These are phyloP conservation scores for Plecturocebus donacophilus DNA, from an alignment of 2,113 vertebrate genomes.

Conservation along the genomic window DNA sequence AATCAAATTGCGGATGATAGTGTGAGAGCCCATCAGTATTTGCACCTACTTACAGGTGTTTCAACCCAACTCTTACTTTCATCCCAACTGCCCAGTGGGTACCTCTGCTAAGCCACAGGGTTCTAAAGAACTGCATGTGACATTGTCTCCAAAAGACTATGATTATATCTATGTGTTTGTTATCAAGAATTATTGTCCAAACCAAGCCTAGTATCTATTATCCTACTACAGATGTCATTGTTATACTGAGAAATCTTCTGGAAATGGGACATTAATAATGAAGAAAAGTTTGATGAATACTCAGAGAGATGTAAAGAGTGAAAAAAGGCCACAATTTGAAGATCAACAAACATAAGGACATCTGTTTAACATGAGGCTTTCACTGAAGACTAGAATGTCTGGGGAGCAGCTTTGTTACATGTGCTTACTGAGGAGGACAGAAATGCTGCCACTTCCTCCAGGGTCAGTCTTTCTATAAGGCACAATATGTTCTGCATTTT, in stretches of 20 bases:
- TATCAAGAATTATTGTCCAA: background rate
- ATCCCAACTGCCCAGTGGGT: rapidly evolving
- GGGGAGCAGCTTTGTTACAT: background rate
- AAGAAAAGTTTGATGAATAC: background rate
- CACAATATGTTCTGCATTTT: background rate
- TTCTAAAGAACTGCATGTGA: background rate
- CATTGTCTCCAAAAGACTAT: background rate
- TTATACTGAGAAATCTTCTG: background rate
- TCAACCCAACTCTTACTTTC: background rate
- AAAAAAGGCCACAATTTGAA: background rate
- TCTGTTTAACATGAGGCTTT: background rate
- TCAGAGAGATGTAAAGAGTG: background rate
- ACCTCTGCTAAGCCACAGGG: background rate
- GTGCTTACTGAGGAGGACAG: background rate
- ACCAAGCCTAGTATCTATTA: background rate
- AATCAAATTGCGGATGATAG: background rate
- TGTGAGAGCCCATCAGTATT: background rate
- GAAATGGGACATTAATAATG: background rate
- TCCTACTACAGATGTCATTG: background rate
- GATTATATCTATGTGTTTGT: background rate
- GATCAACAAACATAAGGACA: background rate
- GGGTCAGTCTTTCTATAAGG: background rate
- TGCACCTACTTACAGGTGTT: background rate
- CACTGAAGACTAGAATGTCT: background rate
- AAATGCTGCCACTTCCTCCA: background rate